Conservation (phyloP, 2,113 vertebrate species). For the Barbus barbus region DNA sequence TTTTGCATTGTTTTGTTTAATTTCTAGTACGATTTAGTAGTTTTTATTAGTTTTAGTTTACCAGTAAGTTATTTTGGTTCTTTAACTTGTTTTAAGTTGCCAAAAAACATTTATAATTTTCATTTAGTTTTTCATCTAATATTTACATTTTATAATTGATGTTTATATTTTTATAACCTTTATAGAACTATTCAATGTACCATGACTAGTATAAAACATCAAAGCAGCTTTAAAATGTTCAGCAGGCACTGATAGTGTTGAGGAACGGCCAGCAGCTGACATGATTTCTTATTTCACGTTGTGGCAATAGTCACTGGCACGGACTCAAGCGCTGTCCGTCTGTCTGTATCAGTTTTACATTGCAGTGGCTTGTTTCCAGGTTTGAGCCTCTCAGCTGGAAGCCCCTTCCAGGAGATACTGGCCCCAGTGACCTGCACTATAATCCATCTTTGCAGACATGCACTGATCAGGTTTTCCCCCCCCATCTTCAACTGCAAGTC, state of each 20-base stretch:
- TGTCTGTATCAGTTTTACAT: not conserved
- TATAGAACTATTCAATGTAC: no score
- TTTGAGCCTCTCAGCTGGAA: not conserved
- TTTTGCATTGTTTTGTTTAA: no score
- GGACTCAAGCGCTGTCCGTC: not conserved
- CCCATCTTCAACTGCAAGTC: not conserved
- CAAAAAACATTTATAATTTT: not conserved
- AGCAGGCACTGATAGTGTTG: not conserved
- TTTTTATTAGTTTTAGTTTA: no score
- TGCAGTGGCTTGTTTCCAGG: conserved; percentile 21
- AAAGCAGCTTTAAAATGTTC: not conserved
- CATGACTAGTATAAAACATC: not conserved
- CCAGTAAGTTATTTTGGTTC: no score
- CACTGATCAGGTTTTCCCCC: not conserved
- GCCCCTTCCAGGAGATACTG: conserved; percentile 22
- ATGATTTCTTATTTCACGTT: conserved; percentile 8
- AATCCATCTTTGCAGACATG: not conserved
- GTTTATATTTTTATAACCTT: not conserved
- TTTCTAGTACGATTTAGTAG: no score
- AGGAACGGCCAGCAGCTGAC: not conserved
- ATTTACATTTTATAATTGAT: not conserved
- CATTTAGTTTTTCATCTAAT: not conserved
- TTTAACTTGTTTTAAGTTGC: no score
- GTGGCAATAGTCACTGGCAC: not conserved
- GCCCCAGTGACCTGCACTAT: not conserved